Base-by-base conservation (phyloP, 2,113 vertebrate species). In the Lota lota region DNA sequence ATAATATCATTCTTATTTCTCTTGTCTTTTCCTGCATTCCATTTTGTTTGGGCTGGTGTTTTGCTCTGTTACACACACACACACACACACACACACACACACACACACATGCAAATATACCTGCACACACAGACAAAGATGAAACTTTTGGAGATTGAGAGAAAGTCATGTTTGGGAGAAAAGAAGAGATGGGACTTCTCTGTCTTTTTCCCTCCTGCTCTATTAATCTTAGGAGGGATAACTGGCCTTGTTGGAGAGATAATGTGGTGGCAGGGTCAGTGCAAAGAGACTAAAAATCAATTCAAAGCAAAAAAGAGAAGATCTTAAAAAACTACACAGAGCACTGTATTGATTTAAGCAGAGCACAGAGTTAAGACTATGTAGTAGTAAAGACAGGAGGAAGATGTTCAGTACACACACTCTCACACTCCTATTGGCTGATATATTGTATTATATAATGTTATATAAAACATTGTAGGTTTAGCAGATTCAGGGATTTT, bases 241-340 rank as follows among this genome's bases (percentile, higher is more conserved):
- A 88, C 85, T 79, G 81, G 87, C 82, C 86, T 88, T 91, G 85
- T 92, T 91, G 78, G 82, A 84, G 74, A 88, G 81, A 82, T 88
- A 88, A 88, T 88, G 79, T 92, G 88, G 91, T 80, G 79, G 89
- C 79, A 84, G 79, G 84, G 88, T 89, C 87, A 88, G 77, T 78
- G 80, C 80, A 72, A 81, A 85, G 81, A 79, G 60, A 63, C 80
- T 71, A 82, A 85, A 88, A 87, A 90, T 90, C 88, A 89, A 90
- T 91, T 69, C 80, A 72, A 83, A 88, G 87, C 83, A 79, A 76
- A 87, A 79, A 71, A 78, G 85, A 79, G 40, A 47, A 47, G 40
- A 47, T 47, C 1, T 64, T 22, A 85, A 83, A 86, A 81, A 61
- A 61, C 62, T 5, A 24, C 6, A 79, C 72, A 81, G 83, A 90